Evolutionary conservation across 2,113 vertebrate genomes (phyloP), one percentile per base, ranked within the genome.

Genomic region (Anarhynchus alexandrinus): DNA sequence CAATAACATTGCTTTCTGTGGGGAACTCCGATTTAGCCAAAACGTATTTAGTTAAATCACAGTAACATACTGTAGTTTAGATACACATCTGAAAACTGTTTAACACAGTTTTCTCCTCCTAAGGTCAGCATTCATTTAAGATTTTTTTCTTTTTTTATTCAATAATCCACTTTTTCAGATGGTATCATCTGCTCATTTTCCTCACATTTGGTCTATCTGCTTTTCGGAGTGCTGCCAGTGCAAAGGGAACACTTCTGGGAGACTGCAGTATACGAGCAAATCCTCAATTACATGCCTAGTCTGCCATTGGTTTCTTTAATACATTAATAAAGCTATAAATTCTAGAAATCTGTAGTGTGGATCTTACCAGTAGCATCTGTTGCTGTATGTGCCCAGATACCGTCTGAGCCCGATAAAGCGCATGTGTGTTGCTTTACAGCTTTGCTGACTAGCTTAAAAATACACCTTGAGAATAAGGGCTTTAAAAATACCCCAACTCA

Each of bases 1-100:
- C 49, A 82, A 6, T 55, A 74, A 51, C 10, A 1, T 16, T 59
- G 23, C 62, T 74, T 82, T 78, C 65, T 82, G 12, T 36, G 32
- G 83, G 64, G 32, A 45, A 32, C 61, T 85, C 47, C 49, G 42
- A 4, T 81, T 83, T 65, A 91, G 59, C 94, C 65, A 81, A 71
- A 83, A 67, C 57, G 11, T 61, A 49, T 49, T 86, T 74, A 36
- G n/a, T 74, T 83, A 66, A 49, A 34, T 94, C 47, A 27, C 34
- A 79, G 57, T 67, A 84, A 91, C 27, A 15, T 55, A 10, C 40
- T 40, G 11, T 18, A 72, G 36, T 65, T 84, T 20, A 64, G 86
- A 38, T 86, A 78, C 20, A 64, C 82, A 90, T 88, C 54, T 93
- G 94, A 90, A 92, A 96, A 84, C 16, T 58, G 55, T 95, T 93